Conservation (phyloP, 2,797 vertebrate genomes). For the Amazona finschi region DNA sequence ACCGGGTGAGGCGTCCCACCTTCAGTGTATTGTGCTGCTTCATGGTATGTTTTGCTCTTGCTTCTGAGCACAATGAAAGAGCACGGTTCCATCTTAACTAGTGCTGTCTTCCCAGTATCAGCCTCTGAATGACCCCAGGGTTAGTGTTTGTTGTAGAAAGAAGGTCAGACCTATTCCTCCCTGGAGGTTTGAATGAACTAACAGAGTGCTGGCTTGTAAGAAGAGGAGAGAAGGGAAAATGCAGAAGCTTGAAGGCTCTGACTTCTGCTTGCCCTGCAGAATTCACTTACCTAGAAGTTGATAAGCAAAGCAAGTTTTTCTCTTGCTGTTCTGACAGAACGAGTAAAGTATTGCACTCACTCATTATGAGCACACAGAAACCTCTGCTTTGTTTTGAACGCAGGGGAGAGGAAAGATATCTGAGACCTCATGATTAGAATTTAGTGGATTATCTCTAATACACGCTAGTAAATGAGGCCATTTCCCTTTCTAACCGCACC, state of each 20-base stretch:
- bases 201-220: not conserved
- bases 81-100: not conserved
- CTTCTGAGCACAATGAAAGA: not conserved
- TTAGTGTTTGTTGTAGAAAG: not conserved
- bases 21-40: rapidly evolving
- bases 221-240: not conserved
- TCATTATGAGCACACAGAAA: not conserved
- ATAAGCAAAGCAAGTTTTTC: not conserved
- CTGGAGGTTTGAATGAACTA: not conserved
- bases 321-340: not conserved
- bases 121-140: not conserved
- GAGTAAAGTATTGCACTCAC: not conserved
- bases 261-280: not conserved
- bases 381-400: not conserved
- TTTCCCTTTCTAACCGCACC: not conserved
- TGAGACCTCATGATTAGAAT: not conserved
- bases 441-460: not conserved
- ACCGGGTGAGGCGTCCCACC: rapidly evolving
- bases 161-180: not conserved
- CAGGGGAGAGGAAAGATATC: not conserved
- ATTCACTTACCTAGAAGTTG: not conserved
- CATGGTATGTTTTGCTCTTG: not conserved
- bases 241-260: not conserved
- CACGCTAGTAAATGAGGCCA: not conserved
- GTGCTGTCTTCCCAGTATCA: not conserved